phyloP scores from a whole-genome alignment of 2,113 vertebrate genomes.

The Heloderma charlesbogerti region DNA sequence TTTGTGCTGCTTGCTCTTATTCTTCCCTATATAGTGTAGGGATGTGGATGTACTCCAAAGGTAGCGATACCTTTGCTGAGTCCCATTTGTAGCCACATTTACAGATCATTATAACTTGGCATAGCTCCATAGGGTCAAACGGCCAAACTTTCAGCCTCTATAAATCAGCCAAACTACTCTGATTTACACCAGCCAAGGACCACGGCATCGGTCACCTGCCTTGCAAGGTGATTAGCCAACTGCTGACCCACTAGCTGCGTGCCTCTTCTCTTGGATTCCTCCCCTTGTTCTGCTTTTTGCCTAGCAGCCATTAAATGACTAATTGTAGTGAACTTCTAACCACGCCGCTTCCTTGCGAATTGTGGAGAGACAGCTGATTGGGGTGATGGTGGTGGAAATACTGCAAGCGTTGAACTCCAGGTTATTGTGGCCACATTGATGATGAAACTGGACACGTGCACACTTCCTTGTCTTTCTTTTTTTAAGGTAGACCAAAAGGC shows the following conservation, averaged over 20 bases:
- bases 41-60: not conserved
- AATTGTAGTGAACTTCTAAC: slow-evolving; percentile 70
- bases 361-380: not conserved
- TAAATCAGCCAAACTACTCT: slow-evolving; percentile 19
- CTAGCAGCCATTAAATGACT: slow-evolving; percentile 66
- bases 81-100: slow-evolving; percentile 31
- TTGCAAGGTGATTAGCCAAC: slow-evolving; percentile 56
- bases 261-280: slow-evolving; percentile 64
- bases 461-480: not conserved
- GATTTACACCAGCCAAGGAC: slow-evolving; percentile 70
- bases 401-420: slow-evolving; percentile 60
- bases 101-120: slow-evolving; percentile 35
- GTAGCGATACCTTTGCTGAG: not conserved
- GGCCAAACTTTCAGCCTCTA: slow-evolving; percentile 35
- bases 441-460: slow-evolving; percentile 50
- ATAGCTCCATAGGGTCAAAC: slow-evolving; percentile 18
- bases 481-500: slow-evolving; percentile 39
- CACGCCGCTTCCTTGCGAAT: not conserved
- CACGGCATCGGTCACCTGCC: slow-evolving; percentile 59
- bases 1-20: not conserved
- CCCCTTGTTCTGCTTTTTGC: slow-evolving; percentile 61
- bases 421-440: slow-evolving; percentile 56
- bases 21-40: not conserved
- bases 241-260: slow-evolving; percentile 49
- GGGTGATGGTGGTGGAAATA: slow-evolving; percentile 25